Conservation (phyloP, 2,888 invertebrate genomes). For the Xestoiulus laeticollis region DNA sequence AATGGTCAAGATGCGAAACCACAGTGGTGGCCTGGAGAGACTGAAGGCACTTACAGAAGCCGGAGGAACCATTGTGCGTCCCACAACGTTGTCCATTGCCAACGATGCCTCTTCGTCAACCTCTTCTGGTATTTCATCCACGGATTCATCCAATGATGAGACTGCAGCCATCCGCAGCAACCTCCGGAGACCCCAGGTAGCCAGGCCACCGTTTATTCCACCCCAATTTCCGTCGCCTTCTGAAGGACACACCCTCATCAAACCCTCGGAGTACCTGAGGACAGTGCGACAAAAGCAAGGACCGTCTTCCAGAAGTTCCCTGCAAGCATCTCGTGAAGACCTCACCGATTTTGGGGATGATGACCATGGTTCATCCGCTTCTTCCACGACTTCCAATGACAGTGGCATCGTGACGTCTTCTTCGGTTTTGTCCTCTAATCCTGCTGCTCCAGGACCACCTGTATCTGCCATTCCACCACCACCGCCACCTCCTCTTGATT, state of each 20-base stretch:
- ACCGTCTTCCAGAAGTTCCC: conserved; percentile 31
- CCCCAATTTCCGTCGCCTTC: conserved; percentile 82
- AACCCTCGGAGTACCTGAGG: conserved; percentile 89
- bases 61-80: neutral
- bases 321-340: conserved; percentile 55
- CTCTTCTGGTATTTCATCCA: neutral
- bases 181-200: conserved; percentile 73
- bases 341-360: conserved; percentile 53
- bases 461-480: conserved; percentile 51
- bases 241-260: conserved; percentile 84
- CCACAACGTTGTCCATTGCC: neutral
- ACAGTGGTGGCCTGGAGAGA: conserved; percentile 35
- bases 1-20: neutral
- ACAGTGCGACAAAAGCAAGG: conserved; percentile 69
- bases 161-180: neutral
- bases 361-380: conserved; percentile 53
- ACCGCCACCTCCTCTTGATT: conserved; percentile 52
- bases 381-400: conserved; percentile 54
- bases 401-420: conserved; percentile 55
- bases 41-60: conserved; percentile 19
- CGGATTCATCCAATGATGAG: conserved; percentile 25
- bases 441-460: neutral
- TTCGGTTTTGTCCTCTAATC: conserved; percentile 4
- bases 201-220: conserved; percentile 88
- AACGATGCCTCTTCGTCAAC: conserved; percentile 32